phyloP scores from a whole-genome alignment of 2,888 invertebrate species.

The Syritta pipiens region DNA sequence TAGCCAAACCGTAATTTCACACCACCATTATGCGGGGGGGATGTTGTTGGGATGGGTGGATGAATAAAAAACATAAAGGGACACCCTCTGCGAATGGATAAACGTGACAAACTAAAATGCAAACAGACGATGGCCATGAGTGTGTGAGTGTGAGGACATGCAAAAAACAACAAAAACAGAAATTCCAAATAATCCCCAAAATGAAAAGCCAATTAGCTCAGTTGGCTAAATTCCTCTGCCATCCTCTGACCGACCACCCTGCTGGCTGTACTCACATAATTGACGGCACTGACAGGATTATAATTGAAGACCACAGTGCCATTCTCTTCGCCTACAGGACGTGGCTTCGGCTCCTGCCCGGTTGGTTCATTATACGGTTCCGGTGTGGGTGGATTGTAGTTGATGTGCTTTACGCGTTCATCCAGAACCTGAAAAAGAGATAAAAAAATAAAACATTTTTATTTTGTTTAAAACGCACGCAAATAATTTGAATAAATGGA shows the following conservation, averaged over 20 bases:
- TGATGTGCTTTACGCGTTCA: slow-evolving; percentile 89
- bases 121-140: neutral
- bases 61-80: slow-evolving; percentile 4
- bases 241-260: neutral
- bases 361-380: slow-evolving; percentile 90
- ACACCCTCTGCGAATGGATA: slow-evolving; percentile 27
- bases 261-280: slow-evolving; percentile 85
- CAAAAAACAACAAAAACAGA: slow-evolving; percentile 11
- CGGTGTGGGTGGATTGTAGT: slow-evolving; percentile 85
- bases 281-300: slow-evolving; percentile 91
- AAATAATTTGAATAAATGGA: too few species aligned
- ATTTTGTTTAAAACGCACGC: neutral
- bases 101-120: slow-evolving; percentile 28
- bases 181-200: slow-evolving; percentile 38
- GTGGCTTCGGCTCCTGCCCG: slow-evolving; percentile 89
- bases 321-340: slow-evolving; percentile 91
- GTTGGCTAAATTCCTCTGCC: slow-evolving; percentile 22
- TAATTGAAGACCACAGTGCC: slow-evolving; percentile 92
- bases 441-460: slow-evolving; percentile 17
- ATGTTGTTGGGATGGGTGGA: too few species aligned
- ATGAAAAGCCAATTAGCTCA: slow-evolving; percentile 53
- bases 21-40: too few species aligned
- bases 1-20: slow-evolving; percentile 45
- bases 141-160: neutral
- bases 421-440: slow-evolving; percentile 85